phyloP scores from a whole-genome alignment of 2,888 invertebrate genomes.

The Allophyes oxyacanthae region DNA sequence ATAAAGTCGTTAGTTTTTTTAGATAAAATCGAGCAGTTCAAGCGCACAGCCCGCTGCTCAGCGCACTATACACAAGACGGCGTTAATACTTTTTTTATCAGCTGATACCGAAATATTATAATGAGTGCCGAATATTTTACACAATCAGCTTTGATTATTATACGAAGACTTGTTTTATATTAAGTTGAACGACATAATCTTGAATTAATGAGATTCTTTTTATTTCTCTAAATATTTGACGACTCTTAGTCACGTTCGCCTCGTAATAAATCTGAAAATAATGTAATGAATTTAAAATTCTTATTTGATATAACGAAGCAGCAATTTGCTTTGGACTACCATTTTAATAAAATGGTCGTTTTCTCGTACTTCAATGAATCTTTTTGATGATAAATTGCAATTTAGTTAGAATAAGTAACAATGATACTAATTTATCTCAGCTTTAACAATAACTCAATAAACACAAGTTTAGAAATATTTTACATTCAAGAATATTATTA shows the following conservation, averaged over 20 bases:
- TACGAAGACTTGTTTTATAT: conserved; percentile 22
- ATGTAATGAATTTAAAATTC: conserved; percentile 30
- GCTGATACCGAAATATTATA: conserved; percentile 10
- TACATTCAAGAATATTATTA: background rate
- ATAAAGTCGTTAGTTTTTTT: too few species aligned
- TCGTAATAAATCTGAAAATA: conserved; percentile 29
- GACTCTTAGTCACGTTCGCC: conserved; percentile 49
- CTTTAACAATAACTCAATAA: background rate
- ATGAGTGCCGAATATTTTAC: conserved; percentile 10
- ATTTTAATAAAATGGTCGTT: conserved; percentile 7
- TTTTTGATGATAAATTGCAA: conserved; percentile 3
- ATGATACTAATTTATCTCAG: background rate
- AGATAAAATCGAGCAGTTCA: too few species aligned
- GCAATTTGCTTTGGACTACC: conserved; percentile 14
- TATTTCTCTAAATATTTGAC: conserved; percentile 39
- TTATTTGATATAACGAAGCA: conserved; percentile 15
- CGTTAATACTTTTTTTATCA: too few species aligned
- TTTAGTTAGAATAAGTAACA: conserved; percentile 1
- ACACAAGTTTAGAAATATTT: background rate
- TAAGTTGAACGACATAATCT: conserved; percentile 26
- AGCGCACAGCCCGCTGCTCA: too few species aligned
- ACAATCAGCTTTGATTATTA: conserved; percentile 9
- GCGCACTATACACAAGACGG: too few species aligned
- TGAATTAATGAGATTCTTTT: conserved; percentile 46
- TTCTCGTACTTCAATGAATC: background rate